phyloP scores from a whole-genome alignment of 2,797 vertebrate genomes.

The Nannoperca australis region DNA sequence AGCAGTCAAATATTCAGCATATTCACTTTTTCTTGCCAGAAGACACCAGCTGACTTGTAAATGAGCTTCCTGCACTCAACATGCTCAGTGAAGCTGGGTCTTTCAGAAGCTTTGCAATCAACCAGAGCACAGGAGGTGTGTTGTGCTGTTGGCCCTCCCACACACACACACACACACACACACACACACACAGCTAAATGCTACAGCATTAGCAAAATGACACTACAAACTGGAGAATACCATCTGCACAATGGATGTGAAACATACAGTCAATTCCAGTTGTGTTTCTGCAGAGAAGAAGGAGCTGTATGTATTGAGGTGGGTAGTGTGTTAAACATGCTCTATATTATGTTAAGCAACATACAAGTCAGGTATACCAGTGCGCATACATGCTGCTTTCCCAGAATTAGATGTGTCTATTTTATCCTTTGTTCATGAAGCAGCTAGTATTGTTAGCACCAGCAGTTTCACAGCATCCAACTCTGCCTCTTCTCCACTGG shows the following conservation, averaged over 20 bases:
- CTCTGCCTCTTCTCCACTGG: no score
- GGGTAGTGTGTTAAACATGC: conserved; percentile 7
- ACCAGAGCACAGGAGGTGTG: conserved; percentile 23
- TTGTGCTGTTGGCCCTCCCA: background rate
- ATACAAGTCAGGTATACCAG: background rate
- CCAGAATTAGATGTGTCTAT: no score
- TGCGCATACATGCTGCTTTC: no score
- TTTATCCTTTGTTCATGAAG: no score
- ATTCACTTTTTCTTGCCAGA: conserved; percentile 4
- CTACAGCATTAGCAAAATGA: conserved; percentile 36
- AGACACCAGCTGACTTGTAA: conserved; percentile 34
- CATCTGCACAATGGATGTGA: conserved; percentile 29
- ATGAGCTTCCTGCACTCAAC: conserved; percentile 34
- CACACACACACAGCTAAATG: conserved; percentile 8
- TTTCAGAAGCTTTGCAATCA: conserved; percentile 19
- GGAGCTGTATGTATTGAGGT: background rate
- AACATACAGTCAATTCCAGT: conserved; percentile 15
- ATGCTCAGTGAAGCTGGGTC: background rate
- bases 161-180: no score
- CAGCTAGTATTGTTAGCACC: no score
- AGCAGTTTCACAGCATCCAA: no score
- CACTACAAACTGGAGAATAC: background rate
- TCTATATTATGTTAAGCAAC: conserved; percentile 15
- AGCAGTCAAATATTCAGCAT: conserved; percentile 18
- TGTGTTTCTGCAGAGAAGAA: conserved; percentile 14